A percentile compares a stretch with the other conserved stretches of the same genome.
Conservation (phyloP, 2,888 invertebrate species). For the Cephus pulcher region DNA sequence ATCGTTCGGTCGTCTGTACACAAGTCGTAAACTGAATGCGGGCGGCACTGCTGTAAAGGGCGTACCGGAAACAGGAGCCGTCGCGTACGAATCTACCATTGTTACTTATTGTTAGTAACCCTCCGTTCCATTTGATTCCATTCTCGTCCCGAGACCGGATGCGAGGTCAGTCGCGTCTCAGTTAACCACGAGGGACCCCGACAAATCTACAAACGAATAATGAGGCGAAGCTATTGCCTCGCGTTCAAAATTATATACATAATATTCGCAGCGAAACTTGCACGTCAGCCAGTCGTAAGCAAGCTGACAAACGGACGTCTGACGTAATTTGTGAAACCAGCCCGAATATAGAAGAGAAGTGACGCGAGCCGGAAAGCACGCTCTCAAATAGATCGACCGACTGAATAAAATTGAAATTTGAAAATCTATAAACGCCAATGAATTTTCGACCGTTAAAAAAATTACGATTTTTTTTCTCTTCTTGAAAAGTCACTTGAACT, state of each 20-base stretch:
- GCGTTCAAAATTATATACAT: background rate
- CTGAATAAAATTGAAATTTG: too few relatives aligned
- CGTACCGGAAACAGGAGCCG: constrained; percentile 61
- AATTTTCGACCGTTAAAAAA: too few relatives aligned
- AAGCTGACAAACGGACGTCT: background rate
- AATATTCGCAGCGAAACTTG: background rate
- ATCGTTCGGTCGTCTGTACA: background rate
- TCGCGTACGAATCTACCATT: constrained; percentile 63
- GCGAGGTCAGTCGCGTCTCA: constrained; percentile 63
- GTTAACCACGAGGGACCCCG: constrained; percentile 38
- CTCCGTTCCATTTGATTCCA: constrained; percentile 60
- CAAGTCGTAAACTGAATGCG: background rate
- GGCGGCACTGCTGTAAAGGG: background rate
- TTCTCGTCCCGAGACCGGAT: constrained; percentile 56
- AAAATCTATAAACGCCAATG: background rate
- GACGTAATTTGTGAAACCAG: background rate
- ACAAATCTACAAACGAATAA: background rate
- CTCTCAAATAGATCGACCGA: too few relatives aligned
- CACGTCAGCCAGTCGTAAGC: background rate
- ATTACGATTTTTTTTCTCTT: too few relatives aligned
- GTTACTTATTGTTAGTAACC: constrained; percentile 56
- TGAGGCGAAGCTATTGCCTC: background rate
- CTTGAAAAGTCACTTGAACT: too few relatives aligned
- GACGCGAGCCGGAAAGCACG: background rate
- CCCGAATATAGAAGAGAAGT: background rate